Percentiles rank a stretch among this genome's conserved stretches.
Conservation (phyloP, 2,113 vertebrate genomes). For the Benitochromis conjunctus region DNA sequence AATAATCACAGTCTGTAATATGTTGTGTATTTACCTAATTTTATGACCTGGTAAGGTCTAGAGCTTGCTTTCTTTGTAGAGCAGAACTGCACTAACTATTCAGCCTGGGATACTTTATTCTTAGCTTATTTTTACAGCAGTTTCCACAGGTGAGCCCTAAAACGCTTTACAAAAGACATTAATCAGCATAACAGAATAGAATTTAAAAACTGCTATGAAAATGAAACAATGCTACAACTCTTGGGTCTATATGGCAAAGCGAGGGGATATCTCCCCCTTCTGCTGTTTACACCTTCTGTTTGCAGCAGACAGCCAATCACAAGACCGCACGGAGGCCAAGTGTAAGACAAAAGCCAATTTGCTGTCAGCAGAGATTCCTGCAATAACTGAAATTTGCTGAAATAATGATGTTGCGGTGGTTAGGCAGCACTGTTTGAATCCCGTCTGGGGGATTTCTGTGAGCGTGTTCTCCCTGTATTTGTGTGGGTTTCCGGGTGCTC, state of each 20-base stretch:
- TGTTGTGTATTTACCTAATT: neutral
- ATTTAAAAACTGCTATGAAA: neutral
- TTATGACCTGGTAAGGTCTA: neutral
- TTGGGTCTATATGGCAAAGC: neutral
- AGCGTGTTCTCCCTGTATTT: neutral
- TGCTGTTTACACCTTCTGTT: neutral
- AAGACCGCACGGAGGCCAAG: rapidly evolving
- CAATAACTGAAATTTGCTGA: neutral
- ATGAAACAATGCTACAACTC: neutral
- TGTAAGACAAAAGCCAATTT: neutral
- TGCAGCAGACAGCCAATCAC: neutral
- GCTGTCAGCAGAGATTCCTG: neutral
- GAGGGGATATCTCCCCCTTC: neutral
- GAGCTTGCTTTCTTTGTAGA: neutral
- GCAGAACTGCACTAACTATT: neutral
- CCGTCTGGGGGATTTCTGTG: neutral
- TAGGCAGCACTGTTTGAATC: neutral
- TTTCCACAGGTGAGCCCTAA: neutral
- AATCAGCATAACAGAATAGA: neutral
- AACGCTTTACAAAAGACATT: neutral
- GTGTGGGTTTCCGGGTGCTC: neutral
- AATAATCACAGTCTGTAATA: neutral
- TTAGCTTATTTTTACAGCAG: neutral
- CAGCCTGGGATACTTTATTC: neutral
- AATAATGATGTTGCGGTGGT: rapidly evolving